Base-by-base conservation (phyloP, 2,888 invertebrate species). In the Seira sanloemensis region DNA sequence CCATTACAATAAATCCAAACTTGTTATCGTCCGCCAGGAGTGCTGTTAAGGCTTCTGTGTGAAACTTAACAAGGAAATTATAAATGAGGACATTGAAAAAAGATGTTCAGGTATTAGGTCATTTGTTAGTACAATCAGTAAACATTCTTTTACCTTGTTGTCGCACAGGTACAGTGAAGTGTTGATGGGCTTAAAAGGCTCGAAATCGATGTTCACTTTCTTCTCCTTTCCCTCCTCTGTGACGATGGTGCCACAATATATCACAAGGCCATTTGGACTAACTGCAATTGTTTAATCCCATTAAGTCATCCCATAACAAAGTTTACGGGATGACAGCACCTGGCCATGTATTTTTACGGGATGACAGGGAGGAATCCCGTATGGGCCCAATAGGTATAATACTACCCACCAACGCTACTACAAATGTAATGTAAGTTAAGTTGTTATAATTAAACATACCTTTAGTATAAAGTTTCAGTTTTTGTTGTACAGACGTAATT, bases 1-100 rank as follows among this genome's bases (percentile, higher is more conserved):
- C 99, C 99, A 99, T 99, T 67, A 99, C 98, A 90, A 99, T 99
- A 91, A 99, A 99, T n/a, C 99, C 99, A 92, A 99, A 99, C 93
- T 99, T 99, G 92, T 98, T 99, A 91, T 99, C 99, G 91, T 99
- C 99, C 54, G 99, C 98, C 88, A 99, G 93, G 86, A 99, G 93
- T 16, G 99, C 99, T 65, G 98, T 97, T 88, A 99, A 93, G 62
- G 98, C 98, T 93, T 98, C 97, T 0, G 97, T 97, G 91, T 97
- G 97, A 91, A 97, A 97, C 94, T 82, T n/a, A 4, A 62, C 16
- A 1, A 62, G 65, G 23, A 58, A 12, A 9, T 24, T 12, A 18
- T 7, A 46, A 46, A 69, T 2, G 2, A 72, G 18, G 7, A 4
- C 24, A 12, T n/a, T n/a, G n/a, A n/a, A n/a, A n/a, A n/a, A n/a